Evolutionary conservation across 2,113 vertebrate species (phyloP).

Genomic region (Indri indri): DNA sequence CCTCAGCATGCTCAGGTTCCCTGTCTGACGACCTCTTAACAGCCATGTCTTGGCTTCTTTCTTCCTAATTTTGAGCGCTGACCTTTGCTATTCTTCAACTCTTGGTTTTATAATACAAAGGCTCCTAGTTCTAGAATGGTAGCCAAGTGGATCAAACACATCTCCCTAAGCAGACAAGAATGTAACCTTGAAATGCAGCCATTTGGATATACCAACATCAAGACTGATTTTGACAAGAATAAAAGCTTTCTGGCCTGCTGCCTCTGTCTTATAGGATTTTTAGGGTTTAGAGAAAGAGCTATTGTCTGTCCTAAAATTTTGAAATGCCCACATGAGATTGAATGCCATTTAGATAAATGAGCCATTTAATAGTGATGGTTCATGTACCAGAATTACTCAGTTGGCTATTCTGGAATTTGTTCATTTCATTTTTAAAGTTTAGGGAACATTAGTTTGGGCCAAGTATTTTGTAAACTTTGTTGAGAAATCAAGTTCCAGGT

Average conservation of each 20-base stretch:
- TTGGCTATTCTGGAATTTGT: slow-evolving; percentile 22
- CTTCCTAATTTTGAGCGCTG: not conserved
- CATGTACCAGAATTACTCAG: not conserved
- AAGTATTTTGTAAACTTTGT: not conserved
- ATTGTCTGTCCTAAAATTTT: not conserved
- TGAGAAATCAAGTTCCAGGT: not conserved
- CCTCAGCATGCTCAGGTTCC: not conserved
- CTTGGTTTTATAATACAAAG: not conserved
- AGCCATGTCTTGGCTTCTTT: not conserved
- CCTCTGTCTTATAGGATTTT: not conserved
- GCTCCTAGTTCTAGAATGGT: not conserved
- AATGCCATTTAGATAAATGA: slow-evolving; percentile 39
- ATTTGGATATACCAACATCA: not conserved
- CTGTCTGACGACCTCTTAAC: not conserved
- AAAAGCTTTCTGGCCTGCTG: not conserved
- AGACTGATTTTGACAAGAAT: not conserved
- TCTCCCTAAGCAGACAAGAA: not conserved
- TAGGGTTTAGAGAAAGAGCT: not conserved
- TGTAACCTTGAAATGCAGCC: not conserved
- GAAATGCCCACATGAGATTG: not conserved
- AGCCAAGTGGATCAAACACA: not conserved
- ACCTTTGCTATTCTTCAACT: not conserved
- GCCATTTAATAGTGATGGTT: not conserved
- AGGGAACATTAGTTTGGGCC: not conserved
- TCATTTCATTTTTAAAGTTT: slow-evolving; percentile 47